These are phyloP conservation scores for Alloscopus bannaensis DNA, from an alignment of 2,888 invertebrate species.

Conservation along the genomic window DNA sequence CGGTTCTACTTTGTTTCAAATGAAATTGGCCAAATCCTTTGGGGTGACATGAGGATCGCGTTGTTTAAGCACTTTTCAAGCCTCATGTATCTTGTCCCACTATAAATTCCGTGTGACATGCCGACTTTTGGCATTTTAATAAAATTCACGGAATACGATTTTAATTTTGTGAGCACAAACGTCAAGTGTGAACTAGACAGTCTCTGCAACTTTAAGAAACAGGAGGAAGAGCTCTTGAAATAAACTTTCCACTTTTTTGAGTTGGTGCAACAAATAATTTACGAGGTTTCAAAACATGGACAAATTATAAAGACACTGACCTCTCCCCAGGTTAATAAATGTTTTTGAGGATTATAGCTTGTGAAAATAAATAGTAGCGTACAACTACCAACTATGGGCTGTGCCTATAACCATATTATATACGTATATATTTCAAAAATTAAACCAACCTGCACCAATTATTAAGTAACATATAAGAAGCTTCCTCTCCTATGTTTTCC, in stretches of 20 bases:
- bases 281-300: too few species aligned
- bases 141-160: too few species aligned
- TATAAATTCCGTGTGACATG: neutral
- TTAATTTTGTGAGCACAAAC: neutral
- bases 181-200: neutral
- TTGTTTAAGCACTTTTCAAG: neutral
- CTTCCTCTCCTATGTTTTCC: neutral
- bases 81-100: neutral
- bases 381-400: too few species aligned
- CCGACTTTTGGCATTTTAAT: conserved; percentile 12
- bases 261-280: neutral
- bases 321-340: conserved; percentile 33
- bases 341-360: neutral
- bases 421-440: too few species aligned
- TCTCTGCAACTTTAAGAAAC: neutral
- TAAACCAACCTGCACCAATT: too few species aligned
- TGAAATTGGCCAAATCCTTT: too few species aligned
- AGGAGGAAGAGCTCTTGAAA: neutral
- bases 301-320: conserved; percentile 29
- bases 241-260: neutral
- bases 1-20: too few species aligned
- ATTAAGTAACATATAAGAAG: too few species aligned
- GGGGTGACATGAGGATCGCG: conserved; percentile 22
- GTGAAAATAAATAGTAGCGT: too few species aligned
- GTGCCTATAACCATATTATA: too few species aligned